Evolutionary conservation across 1,140 invertebrate genomes (phyloP), one percentile per base, ranked within the genome.

Genomic region (Psix sp.): DNA sequence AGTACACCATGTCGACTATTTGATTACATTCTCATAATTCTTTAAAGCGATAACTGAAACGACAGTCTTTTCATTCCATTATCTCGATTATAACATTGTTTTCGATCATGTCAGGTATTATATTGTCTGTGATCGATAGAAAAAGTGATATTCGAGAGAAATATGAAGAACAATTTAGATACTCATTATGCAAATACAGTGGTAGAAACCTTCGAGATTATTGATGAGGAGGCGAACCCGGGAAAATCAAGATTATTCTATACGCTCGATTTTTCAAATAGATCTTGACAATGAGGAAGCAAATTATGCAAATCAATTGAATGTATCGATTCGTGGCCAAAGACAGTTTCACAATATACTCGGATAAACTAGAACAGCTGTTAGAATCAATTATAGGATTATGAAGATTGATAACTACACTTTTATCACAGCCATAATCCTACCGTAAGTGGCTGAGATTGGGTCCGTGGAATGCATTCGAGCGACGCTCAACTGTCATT

Each of bases 241-340:
- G 20, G 40, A 52, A 65, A 45, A 33, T 13, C 18, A 45, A 65
- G 48, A 45, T 45, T 18, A 26, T 9, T 7, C 29, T 48, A 54
- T 54, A 38, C 18, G 40, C 26, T 52, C 48, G 46, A 33, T 42
- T 52, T 45, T 46, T 65, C 16, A 65, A 62, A 42, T 45, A n/a
- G 39, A 43, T 52, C 15, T 43, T 54, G 42, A 45, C 26, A 29
- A 21, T n/a, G 39, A 43, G 48, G 40, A 45, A 38, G 38, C 17
- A 33, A 43, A 65, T 65, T 65, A 52, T 65, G 48, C 46, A 52
- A 52, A 65, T 65, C 20, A 5, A 36, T n/a, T 48, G 36, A 60
- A 11, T 42, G 49, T 35, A 51, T 33, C 18, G 35, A 48, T 49
- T 42, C 14, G 36, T 14, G 11, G 21, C 3, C 16, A 1, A 14